These are phyloP conservation scores for Melinopterus prodromus DNA, from an alignment of 2,888 invertebrate genomes.

Conservation along the genomic window DNA sequence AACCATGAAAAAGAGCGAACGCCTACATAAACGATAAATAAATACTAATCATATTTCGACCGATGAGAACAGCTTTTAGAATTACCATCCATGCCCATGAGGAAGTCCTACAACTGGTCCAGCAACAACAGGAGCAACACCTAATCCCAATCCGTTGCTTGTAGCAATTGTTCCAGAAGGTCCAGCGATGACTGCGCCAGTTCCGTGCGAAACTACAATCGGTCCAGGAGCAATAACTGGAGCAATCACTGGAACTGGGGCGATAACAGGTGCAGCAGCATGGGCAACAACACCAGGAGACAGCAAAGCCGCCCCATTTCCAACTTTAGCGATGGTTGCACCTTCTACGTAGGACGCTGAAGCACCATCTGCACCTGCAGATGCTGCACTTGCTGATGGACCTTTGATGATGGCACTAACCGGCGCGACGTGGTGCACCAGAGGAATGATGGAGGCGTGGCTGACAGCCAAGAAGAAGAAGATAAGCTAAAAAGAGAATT, in stretches of 20 bases:
- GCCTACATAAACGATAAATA: background rate
- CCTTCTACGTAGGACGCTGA: constrained; percentile 32
- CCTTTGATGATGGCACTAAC: constrained; percentile 50
- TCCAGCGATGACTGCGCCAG: constrained; percentile 35
- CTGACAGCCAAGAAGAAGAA: constrained; percentile 48
- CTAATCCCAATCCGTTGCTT: constrained; percentile 28
- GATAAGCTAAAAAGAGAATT: constrained; percentile 43
- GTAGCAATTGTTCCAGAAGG: constrained; percentile 38
- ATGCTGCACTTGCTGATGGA: constrained; percentile 50
- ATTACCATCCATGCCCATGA: background rate
- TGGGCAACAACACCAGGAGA: constrained; percentile 21
- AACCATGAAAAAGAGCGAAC: background rate
- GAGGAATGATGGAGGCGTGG: constrained; percentile 50
- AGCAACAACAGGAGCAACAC: constrained; percentile 31
- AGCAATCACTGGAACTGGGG: constrained; percentile 26
- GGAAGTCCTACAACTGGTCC: constrained; percentile 16
- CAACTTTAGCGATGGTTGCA: constrained; percentile 31
- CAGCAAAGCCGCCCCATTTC: constrained; percentile 14
- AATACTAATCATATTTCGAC: background rate
- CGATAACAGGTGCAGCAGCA: constrained; percentile 29
- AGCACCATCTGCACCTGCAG: constrained; percentile 32
- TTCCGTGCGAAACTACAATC: constrained; percentile 28
- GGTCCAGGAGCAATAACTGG: constrained; percentile 20
- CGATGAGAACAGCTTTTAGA: background rate
- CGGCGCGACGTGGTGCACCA: constrained; percentile 48